These are phyloP conservation scores for Artibeus jamaicensis DNA, from an alignment of 2,797 vertebrate genomes.

Conservation along the genomic window DNA sequence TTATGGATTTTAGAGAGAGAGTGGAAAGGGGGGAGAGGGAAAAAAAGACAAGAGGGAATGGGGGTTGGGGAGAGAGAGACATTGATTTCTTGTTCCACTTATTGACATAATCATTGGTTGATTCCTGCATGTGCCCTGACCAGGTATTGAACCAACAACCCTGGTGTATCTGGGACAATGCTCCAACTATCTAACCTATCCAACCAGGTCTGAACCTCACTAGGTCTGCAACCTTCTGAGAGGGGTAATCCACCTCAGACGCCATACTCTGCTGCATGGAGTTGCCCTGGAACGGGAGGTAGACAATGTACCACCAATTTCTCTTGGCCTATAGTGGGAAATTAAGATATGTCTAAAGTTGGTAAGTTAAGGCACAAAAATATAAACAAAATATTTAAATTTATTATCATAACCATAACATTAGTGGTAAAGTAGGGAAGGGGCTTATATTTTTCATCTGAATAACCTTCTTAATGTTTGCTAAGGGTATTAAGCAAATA, in stretches of 20 bases:
- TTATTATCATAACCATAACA: not conserved
- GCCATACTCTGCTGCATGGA: conserved; percentile 79
- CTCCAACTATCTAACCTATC: not conserved
- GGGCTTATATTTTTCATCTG: not conserved
- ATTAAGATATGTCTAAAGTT: not conserved
- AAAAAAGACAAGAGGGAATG: not conserved
- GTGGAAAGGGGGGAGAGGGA: not conserved
- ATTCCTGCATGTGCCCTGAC: not conserved
- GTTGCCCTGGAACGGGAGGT: conserved; percentile 80
- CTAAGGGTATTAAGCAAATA: too few species aligned
- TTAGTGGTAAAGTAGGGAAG: not conserved
- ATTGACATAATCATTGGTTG: not conserved
- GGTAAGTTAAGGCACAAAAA: not conserved
- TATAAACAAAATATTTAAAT: not conserved
- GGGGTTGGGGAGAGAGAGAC: not conserved
- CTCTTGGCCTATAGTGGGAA: not conserved
- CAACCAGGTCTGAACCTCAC: not conserved
- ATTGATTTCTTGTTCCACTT: not conserved
- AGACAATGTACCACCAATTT: not conserved
- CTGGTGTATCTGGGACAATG: not conserved
- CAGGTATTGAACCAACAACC: not conserved
- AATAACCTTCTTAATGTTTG: not conserved
- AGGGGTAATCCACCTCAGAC: not conserved
- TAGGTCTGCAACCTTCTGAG: not conserved
- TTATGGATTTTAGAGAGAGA: not conserved